A percentile compares a stretch with the other conserved stretches of the same genome.
phyloP scores from a whole-genome alignment of 2,888 invertebrate genomes.

The Drosophila paucipuncta region DNA sequence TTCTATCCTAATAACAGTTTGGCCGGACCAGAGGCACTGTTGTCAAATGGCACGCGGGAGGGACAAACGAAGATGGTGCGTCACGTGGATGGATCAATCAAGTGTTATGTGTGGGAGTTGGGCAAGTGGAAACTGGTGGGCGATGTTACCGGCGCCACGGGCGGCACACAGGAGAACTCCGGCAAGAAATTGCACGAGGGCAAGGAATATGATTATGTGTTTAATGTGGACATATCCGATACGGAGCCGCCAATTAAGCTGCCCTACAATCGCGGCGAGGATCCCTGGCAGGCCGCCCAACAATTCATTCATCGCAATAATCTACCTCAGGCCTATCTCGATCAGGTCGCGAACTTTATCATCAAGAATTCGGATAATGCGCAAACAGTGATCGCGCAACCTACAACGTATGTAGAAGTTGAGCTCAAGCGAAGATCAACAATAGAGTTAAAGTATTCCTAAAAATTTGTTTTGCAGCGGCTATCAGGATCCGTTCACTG shows the following conservation, averaged over 20 bases:
- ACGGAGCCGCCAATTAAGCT: constrained; percentile 94
- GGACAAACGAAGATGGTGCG: constrained; percentile 95
- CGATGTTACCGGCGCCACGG: constrained; percentile 93
- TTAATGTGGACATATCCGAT: constrained; percentile 97
- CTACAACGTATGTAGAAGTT: constrained; percentile 47
- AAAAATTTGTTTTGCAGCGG: constrained; percentile 66
- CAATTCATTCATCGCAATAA: constrained; percentile 94
- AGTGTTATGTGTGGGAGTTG: constrained; percentile 92
- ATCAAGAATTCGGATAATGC: constrained; percentile 89
- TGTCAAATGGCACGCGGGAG: constrained; percentile 90
- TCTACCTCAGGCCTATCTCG: constrained; percentile 94
- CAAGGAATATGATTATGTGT: constrained; percentile 97
- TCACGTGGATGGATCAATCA: constrained; percentile 89
- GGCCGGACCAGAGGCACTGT: constrained; percentile 92
- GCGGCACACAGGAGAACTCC: constrained; percentile 88
- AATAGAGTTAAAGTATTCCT: not conserved
- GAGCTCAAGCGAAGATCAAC: rapidly evolving
- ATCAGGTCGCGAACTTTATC: constrained; percentile 97
- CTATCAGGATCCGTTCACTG: constrained; percentile 90
- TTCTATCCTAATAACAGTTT: constrained; percentile 86
- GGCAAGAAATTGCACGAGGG: constrained; percentile 94
- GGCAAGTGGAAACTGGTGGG: constrained; percentile 94
- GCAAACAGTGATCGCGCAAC: constrained; percentile 36
- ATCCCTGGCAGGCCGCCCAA: constrained; percentile 97
- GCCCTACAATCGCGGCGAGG: constrained; percentile 95